Percentiles rank a stretch among this genome's conserved stretches.
These are phyloP conservation scores for Tenodera sinensis DNA, from an alignment of 2,888 invertebrate genomes.

Conservation along the genomic window DNA sequence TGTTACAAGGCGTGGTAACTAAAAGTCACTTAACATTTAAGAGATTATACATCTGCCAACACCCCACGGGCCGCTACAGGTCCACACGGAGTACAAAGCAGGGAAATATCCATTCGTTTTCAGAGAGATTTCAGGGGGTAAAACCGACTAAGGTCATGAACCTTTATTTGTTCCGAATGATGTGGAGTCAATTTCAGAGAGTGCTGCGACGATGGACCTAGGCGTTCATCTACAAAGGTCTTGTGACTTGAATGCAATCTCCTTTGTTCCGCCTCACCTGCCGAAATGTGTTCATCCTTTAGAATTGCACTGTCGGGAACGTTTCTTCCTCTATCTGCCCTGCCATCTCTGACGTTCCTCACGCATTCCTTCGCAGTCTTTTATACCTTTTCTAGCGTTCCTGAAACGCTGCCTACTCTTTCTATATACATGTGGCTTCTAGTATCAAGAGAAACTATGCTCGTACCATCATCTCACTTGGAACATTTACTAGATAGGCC, in stretches of 20 bases:
- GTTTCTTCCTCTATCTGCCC: not conserved
- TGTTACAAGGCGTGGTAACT: too few relatives aligned
- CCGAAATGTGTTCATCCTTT: not conserved
- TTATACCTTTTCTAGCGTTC: too few relatives aligned
- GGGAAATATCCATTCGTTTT: not conserved
- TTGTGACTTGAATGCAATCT: not conserved
- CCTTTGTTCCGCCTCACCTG: not conserved
- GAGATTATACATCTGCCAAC: too few relatives aligned
- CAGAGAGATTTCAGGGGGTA: not conserved
- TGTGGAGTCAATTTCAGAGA: not conserved
- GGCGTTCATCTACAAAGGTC: too few relatives aligned
- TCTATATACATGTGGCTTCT: too few relatives aligned
- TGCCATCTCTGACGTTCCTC: not conserved
- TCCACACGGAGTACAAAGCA: not conserved
- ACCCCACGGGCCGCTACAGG: too few relatives aligned
- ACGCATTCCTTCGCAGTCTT: not conserved
- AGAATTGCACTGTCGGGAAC: not conserved
- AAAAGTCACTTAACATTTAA: too few relatives aligned
- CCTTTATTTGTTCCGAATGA: not conserved
- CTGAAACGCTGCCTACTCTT: too few relatives aligned
- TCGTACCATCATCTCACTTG: not conserved
- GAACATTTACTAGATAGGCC: not conserved
- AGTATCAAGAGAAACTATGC: not conserved
- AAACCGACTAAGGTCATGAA: not conserved
- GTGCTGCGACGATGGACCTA: not conserved